Evolutionary conservation across 1,140 invertebrate species (phyloP), one percentile per base, ranked within the genome.

Genomic region (Listronotus oregonensis): DNA sequence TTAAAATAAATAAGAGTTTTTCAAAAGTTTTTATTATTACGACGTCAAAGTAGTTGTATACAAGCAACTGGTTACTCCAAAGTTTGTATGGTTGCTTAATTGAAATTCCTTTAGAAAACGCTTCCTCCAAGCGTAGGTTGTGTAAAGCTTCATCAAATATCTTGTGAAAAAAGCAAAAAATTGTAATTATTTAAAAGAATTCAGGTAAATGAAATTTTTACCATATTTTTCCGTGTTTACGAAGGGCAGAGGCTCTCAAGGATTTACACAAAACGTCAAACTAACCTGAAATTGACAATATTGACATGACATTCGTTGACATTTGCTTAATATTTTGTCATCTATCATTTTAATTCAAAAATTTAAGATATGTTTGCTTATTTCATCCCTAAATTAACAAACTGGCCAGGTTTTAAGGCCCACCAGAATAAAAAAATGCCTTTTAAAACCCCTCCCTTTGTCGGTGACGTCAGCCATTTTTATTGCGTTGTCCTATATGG

Each of bases 241-340:
- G 18, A n/a, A 39, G 55, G 52, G 17, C 56, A 39, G n/a, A 32
- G 14, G n/a, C 40, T 61, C 31, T 14, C 9, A 18, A 42, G 44
- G 42, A 42, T 40, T 54, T 54, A 40, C 42, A 27, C 15, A 60
- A 60, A 60, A 66, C 64, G 64, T 66, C 64, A 66, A 65, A 60
- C 39, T 66, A 66, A 61, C 64, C 64, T 60, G 64, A 54, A 60
- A 66, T 61, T 66, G 64, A 66, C 64, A 66, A 66, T 66, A 66
- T 66, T 66, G 64, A 66, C 64, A 51, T 66, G 64, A 66, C 64
- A 61, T 57, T 66, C 64, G 64, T 46, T 66, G 64, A 66, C 64
- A 66, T 66, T 50, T 66, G 47, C 64, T 47, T 54, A 66, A 66
- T 58, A 55, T 40, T 66, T 66, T 66, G 57, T 61, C 64, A 66